Evolutionary conservation across 2,797 vertebrate species (phyloP).

Genomic region (Ispidina lecontei): DNA sequence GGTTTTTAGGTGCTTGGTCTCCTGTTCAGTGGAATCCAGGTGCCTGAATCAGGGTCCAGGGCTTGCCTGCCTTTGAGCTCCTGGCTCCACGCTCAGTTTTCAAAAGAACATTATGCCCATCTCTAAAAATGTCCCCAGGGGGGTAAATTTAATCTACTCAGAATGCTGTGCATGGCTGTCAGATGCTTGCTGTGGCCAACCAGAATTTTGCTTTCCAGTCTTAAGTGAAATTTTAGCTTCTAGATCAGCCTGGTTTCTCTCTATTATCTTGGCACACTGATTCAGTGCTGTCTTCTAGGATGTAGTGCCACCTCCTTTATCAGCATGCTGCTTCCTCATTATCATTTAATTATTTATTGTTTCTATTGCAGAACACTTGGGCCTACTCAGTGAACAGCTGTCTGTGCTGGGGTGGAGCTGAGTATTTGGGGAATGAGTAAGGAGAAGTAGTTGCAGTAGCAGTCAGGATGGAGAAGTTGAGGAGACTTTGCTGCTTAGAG

Average conservation of each 20-base stretch:
- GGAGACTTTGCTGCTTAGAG: neutral
- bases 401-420: conserved; percentile 58
- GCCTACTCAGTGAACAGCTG: conserved; percentile 67
- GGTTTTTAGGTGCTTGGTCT: conserved; percentile 52
- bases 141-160: neutral
- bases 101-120: neutral
- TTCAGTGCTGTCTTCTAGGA: conserved; percentile 52
- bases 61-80: conserved; percentile 34
- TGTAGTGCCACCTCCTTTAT: conserved; percentile 63
- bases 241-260: conserved; percentile 28
- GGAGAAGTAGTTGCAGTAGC: conserved; percentile 30
- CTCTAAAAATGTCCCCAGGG: neutral
- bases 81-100: neutral
- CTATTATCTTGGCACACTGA: conserved; percentile 52
- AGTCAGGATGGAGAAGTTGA: conserved; percentile 34
- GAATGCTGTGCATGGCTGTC: neutral
- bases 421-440: conserved; percentile 58
- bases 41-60: conserved; percentile 45
- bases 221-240: conserved; percentile 24
- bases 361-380: conserved; percentile 67
- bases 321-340: conserved; percentile 64
- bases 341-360: conserved; percentile 73
- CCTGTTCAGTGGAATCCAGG: conserved; percentile 46
- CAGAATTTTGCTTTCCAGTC: conserved; percentile 13
- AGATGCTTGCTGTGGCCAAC: neutral